phyloP scores from a whole-genome alignment of 2,888 invertebrate genomes.

The Drosophila austrosaltans region DNA sequence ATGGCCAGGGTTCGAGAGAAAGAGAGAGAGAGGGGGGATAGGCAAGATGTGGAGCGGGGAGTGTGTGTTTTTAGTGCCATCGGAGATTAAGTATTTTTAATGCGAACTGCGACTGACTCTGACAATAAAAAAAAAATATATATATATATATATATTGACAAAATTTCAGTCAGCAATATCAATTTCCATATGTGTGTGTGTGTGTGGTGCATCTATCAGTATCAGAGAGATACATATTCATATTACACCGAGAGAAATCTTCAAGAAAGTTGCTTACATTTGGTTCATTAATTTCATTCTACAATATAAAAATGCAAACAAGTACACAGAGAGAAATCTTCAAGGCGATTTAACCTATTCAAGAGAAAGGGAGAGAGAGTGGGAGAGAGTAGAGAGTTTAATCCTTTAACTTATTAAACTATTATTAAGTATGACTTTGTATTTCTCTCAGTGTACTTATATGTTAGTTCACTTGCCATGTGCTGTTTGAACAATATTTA shows the following conservation, averaged over 20 bases:
- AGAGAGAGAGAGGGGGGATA: background rate
- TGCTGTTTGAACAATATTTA: conserved; percentile 50
- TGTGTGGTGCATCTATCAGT: conserved; percentile 19
- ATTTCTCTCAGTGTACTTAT: conserved; percentile 39
- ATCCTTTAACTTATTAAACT: too few species aligned
- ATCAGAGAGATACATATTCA: background rate
- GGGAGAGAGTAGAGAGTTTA: too few species aligned
- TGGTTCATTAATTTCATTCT: background rate
- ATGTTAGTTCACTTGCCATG: conserved; percentile 51
- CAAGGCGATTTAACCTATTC: too few species aligned
- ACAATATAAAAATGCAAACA: too few species aligned
- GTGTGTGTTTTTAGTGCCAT: conserved; percentile 60
- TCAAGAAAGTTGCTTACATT: background rate
- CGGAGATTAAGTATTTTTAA: conserved; percentile 80
- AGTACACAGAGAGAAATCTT: too few species aligned
- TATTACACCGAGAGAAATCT: background rate
- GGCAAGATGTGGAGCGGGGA: background rate
- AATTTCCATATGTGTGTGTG: conserved; percentile 56
- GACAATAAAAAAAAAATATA: conserved; percentile 44
- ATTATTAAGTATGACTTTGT: conserved; percentile 9
- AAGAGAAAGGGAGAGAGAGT: too few species aligned
- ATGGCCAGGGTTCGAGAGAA: background rate
- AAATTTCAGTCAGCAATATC: conserved; percentile 61
- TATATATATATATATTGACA: conserved; percentile 66
- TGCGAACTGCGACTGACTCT: conserved; percentile 75